These are phyloP conservation scores for Micropoecilia bifurca DNA, from an alignment of 2,797 vertebrate genomes.

Conservation along the genomic window DNA sequence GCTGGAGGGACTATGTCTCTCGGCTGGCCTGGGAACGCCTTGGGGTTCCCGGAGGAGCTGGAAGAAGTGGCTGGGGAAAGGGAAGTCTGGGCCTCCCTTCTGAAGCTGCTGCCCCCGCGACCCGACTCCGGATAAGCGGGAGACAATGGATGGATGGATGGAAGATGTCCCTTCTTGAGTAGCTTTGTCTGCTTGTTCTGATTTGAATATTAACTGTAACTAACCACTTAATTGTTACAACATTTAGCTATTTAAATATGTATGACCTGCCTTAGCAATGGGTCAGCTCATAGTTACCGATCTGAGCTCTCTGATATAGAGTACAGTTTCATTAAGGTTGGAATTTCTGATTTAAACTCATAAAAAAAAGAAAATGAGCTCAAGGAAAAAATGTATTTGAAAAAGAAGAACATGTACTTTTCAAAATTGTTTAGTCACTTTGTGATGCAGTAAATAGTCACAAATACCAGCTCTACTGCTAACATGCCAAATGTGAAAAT, in stretches of 20 bases:
- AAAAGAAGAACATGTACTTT: background rate
- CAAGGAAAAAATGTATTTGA: background rate
- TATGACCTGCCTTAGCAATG: background rate
- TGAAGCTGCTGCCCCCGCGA: too few species aligned
- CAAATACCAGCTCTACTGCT: background rate
- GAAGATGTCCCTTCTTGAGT: background rate
- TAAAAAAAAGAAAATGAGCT: background rate
- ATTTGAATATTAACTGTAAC: background rate
- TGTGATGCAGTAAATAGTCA: background rate
- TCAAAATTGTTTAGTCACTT: background rate
- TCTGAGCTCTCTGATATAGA: background rate
- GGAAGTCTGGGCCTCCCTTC: too few species aligned
- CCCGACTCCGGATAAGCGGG: too few species aligned
- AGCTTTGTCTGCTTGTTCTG: background rate
- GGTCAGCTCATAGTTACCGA: background rate
- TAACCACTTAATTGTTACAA: background rate
- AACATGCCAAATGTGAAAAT: background rate
- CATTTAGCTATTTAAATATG: background rate
- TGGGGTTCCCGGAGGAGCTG: too few species aligned
- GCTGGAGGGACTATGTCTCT: too few species aligned
- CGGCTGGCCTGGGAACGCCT: too few species aligned
- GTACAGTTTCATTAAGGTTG: background rate
- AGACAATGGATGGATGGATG: too few species aligned
- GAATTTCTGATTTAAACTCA: background rate
- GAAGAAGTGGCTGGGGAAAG: too few species aligned